phyloP scores from a whole-genome alignment of 2,113 vertebrate species.

The Suncus etruscus region DNA sequence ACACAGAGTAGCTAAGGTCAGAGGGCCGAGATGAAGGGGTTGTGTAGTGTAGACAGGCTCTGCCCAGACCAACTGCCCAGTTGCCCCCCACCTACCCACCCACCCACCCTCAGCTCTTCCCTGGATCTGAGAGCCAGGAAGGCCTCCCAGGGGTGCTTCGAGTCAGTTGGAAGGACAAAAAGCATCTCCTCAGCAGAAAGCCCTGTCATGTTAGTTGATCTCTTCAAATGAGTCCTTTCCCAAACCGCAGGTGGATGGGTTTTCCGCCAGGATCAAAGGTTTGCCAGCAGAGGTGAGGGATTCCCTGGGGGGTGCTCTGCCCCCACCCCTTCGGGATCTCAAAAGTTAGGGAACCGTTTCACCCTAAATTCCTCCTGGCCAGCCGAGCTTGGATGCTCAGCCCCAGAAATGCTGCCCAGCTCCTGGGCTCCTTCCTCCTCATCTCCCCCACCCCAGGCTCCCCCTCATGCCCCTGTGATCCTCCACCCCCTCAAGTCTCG shows the following conservation, averaged over 20 bases:
- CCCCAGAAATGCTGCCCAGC: neutral
- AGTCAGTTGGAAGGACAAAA: fast-evolving
- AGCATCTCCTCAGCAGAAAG: neutral
- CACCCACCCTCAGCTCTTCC: neutral
- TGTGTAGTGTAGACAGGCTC: neutral
- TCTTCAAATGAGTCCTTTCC: neutral
- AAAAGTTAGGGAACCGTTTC: neutral
- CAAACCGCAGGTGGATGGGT: neutral
- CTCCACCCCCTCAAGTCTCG: no score
- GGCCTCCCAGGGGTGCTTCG: neutral
- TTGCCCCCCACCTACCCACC: neutral
- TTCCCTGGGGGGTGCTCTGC: no score
- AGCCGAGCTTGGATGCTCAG: neutral
- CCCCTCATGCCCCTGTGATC: no score
- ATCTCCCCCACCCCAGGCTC: no score
- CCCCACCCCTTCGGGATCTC: no score
- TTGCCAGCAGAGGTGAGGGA: neutral
- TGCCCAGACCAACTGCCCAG: no score
- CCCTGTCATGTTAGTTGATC: neutral
- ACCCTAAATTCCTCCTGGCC: neutral
- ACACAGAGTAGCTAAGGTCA: neutral
- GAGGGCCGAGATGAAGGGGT: neutral
- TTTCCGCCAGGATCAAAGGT: neutral
- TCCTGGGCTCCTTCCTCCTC: no score
- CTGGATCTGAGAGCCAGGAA: neutral